These are phyloP conservation scores for Orchesellides sinensis DNA, from an alignment of 2,888 invertebrate species.

Conservation along the genomic window DNA sequence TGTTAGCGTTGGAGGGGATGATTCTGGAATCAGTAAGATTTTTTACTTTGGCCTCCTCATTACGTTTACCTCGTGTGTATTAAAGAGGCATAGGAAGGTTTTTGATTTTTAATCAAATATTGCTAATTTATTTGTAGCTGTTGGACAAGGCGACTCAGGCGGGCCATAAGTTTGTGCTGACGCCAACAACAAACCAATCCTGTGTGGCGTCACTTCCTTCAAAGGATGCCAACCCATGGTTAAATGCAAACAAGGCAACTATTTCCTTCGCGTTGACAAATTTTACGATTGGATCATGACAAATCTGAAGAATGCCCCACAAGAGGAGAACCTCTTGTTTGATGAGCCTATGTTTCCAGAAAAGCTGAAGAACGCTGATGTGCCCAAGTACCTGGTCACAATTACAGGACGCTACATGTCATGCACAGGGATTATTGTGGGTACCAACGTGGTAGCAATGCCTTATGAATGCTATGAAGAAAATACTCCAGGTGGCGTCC, in stretches of 20 bases:
- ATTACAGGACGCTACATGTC: conserved; percentile 15
- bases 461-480: no score
- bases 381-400: conserved; percentile 18
- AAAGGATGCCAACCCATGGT: background rate
- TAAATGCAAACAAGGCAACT: background rate
- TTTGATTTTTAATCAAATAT: no score
- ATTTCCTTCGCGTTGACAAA: background rate
- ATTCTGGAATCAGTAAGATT: no score
- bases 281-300: conserved; percentile 21
- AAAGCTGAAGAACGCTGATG: background rate
- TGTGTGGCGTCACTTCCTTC: conserved; percentile 32
- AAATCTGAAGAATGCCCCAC: conserved; percentile 1
- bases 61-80: no score
- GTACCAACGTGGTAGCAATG: no score
- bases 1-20: conserved; percentile 23
- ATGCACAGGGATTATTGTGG: conserved; percentile 19
- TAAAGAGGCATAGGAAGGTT: no score
- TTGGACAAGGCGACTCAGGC: conserved; percentile 41
- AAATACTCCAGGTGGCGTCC: no score
- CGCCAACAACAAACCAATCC: conserved; percentile 2
- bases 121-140: no score
- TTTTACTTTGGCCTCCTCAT: no score
- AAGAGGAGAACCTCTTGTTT: conserved; percentile 27
- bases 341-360: conserved; percentile 24
- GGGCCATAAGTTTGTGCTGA: conserved; percentile 25